Evolutionary conservation across 2,113 vertebrate genomes (phyloP), one percentile per base, ranked within the genome.

Genomic region (Misgurnus anguillicaudatus): DNA sequence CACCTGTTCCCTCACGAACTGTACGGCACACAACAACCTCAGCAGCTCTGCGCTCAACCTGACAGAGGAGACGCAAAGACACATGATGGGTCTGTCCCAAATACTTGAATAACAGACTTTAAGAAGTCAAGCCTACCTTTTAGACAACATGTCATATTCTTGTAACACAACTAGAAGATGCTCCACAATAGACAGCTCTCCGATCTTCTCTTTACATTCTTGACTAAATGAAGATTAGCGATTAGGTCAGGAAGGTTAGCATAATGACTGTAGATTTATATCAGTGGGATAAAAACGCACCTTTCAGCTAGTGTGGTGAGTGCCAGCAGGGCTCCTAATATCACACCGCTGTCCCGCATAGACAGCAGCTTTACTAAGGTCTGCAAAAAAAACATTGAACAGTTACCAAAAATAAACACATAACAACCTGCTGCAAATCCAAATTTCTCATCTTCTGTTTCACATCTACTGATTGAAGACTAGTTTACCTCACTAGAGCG

Each of bases 31-130:
- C 8, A 98, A 93, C 0, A 96, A 91, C 67, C 93, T 87, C 51
- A 98, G 87, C 60, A 98, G 83, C 90, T 98, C 96, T 0, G 94
- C 94, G 0, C 93, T 90, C n/a, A 97, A 90, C 74, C 94, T 97
- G 80, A 0, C 17, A 61, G 61, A 9, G 39, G 38, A 57, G 14
- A 75, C 10, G 75, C 6, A 75, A 11, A 77, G 6, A 78, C 6
- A 53, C 48, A 60, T 6, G 19, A n/a, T 60, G 21, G 10, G 1
- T 64, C 17, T 42, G 21, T 0, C 6, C 48, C 48, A 51, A 51
- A 51, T 5, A 51, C 4, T 14, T 31, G 24, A 31, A 31, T 2
- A 31, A 31, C 24, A 31, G 24, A 31, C 24, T 31, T 31, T 31
- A 31, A 31, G 24, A 31, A 31, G 16, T 5, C n/a, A 14, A 5